These are phyloP conservation scores for Phataginus tetradactyla DNA, from an alignment of 2,797 vertebrate genomes.

Conservation along the genomic window DNA sequence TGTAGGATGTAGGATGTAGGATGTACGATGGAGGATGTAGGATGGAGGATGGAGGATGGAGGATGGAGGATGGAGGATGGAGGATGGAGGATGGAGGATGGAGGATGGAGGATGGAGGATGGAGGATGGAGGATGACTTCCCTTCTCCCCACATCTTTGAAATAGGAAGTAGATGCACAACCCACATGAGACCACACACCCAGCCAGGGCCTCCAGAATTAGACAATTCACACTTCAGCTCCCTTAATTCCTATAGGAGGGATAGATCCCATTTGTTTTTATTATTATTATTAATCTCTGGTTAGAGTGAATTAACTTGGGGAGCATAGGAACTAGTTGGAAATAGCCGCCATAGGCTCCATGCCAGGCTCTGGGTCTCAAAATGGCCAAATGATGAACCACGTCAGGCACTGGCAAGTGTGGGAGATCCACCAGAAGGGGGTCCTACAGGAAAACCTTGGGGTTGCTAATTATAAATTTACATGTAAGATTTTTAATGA, in stretches of 20 bases:
- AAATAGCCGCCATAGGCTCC: not conserved
- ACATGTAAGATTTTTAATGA: not conserved
- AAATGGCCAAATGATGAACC: not conserved
- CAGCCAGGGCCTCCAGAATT: not conserved
- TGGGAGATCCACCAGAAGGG: accelerated
- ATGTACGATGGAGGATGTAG: no score
- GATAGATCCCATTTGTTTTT: accelerated
- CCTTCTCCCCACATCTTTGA: not conserved
- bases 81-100: no score
- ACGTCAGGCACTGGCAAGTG: no score
- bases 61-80: no score
- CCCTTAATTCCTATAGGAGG: not conserved
- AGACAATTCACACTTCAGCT: not conserved
- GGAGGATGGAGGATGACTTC: not conserved
- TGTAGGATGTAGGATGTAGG: no score
- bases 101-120: accelerated
- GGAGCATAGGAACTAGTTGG: not conserved
- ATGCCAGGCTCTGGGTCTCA: not conserved
- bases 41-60: no score
- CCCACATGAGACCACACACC: not conserved
- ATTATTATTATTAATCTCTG: not conserved
- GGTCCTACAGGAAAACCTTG: not conserved
- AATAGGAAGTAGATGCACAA: not conserved
- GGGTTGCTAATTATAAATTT: not conserved
- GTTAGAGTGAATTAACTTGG: not conserved